Base-by-base conservation (phyloP, 2,888 invertebrate species). In the Melanchra persicariae region DNA sequence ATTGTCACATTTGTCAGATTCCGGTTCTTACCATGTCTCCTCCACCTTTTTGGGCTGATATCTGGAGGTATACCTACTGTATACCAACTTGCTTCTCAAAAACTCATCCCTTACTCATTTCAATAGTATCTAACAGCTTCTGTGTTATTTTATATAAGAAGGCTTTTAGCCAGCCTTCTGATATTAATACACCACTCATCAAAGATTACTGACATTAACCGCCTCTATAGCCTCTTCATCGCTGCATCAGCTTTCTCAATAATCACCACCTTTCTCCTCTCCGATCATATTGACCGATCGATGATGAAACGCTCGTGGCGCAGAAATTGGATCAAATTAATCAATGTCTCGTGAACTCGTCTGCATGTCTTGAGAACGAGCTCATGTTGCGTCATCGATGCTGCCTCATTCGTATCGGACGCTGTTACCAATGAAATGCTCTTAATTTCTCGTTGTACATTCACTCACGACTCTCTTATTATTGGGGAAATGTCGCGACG, bases 311-410 rank as follows among this genome's bases (percentile, higher is more conserved):
- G 15, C n/a, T 64, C 49, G 66, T 59, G 54, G 30, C 19, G 17
- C 19, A 69, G 51, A 77, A 79, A 77, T 77, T 55, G 61, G 67
- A 72, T 72, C 73, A 57, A 63, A 81, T 81, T 52, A 77, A 79
- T 79, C 82, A 81, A 65, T 72, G 73, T 59, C 55, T 81, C 62
- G 76, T 64, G 81, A 68, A 65, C 54, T 77, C 81, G 58, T 81
- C 67, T 37, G 47, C 47, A 15, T 51, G 43, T 43, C 26, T 64
- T 59, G 62, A 19, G 58, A 71, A 77, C 58, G 65, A 61, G 65
- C 10, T 3, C 62, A 54, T 1, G 34, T 81, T 79, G 40, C 78
- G 24, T 55, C 67, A 81, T 19, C 10, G 7, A 58, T n/a, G 15
- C 43, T 34, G 45, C n/a, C 40, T 71, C 47, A 64, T 60, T 54